Base-by-base conservation (phyloP, 2,113 vertebrate species). In the Anhinga anhinga region DNA sequence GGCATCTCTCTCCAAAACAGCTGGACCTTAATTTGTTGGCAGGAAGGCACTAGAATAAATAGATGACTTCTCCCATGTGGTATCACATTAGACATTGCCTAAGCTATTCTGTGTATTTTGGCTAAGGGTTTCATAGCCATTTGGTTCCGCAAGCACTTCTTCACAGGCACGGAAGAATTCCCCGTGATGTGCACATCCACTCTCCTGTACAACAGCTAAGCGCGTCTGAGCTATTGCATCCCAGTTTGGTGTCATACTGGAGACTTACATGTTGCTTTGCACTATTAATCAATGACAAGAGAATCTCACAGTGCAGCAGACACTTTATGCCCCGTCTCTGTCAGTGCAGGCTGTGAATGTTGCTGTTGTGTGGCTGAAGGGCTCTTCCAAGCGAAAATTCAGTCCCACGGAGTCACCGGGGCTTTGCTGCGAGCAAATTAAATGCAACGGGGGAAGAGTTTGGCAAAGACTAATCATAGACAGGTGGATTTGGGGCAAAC, bases 191-290 rank as follows among this genome's bases (percentile, higher is more conserved):
- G 23, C 25, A 63, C 13, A 45, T 79, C 25, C 38, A 15, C 61
- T 62, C 21, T 58, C 30, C 30, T 0, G 1, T 49, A 82, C 32
- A 36, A n/a, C 34, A 56, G 36, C 27, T 49, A 14, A 78, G 18
- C 0, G 0, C 2, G 2, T 65, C 82, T 45, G 65, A 78, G 40
- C 9, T 45, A 30, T 22, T 71, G 27, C 53, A 49, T 79, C 70
- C 66, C 29, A 10, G 19, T 42, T n/a, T 34, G 34, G 34, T 91
- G 83, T 80, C 26, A 47, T 36, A 55, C 7, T 58, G 26, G 45
- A 70, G 49, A 70, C 36, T 63, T 70, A 36, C 1, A 1, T 19
- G 32, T 34, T 86, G 45, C 55, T 84, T 45, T 61, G 44, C 3
- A 4, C n/a, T 79, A 27, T 85, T 71, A 45, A 82, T 74, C 80